Conservation (phyloP, 2,797 vertebrate species). For the Denticeps clupeoides region DNA sequence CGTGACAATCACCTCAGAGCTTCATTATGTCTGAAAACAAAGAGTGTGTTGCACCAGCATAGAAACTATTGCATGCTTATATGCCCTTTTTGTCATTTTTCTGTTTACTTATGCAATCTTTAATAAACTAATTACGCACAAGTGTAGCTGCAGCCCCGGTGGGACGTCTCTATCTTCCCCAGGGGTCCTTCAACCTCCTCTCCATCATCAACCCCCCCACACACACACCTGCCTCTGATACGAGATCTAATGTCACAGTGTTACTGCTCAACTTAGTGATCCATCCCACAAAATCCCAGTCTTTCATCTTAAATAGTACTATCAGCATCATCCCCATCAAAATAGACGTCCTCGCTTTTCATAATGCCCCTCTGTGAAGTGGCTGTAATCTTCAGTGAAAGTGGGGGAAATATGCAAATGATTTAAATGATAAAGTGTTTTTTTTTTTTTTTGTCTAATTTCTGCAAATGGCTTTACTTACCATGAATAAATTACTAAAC, state of each 20-base stretch:
- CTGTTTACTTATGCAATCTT: constrained; percentile 13
- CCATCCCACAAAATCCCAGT: constrained; percentile 9
- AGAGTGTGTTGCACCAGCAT: too few species aligned
- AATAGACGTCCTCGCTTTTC: constrained; percentile 15
- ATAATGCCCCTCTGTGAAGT: constrained; percentile 24
- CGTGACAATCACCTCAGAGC: too few species aligned
- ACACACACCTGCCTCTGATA: constrained; percentile 16
- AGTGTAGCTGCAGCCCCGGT: constrained; percentile 12
- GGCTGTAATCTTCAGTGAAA: constrained; percentile 25
- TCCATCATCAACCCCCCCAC: constrained; percentile 20
- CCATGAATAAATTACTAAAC: constrained; percentile 36
- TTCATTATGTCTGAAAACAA: too few species aligned
- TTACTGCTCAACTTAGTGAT: too few species aligned
- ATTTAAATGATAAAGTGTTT: constrained; percentile 20
- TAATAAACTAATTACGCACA: constrained; percentile 17
- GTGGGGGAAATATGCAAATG: constrained; percentile 28
- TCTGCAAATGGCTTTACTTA: constrained; percentile 34
- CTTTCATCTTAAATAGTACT: too few species aligned
- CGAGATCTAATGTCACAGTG: too few species aligned
- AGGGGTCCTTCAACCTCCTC: background rate
- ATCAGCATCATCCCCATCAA: too few species aligned
- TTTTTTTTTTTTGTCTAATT: constrained; percentile 27
- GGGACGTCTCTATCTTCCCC: constrained; percentile 11
- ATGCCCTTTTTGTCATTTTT: too few species aligned
- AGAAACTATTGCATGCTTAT: too few species aligned